Base-by-base conservation (phyloP, 2,888 invertebrate species). In the Volucella inflata region DNA sequence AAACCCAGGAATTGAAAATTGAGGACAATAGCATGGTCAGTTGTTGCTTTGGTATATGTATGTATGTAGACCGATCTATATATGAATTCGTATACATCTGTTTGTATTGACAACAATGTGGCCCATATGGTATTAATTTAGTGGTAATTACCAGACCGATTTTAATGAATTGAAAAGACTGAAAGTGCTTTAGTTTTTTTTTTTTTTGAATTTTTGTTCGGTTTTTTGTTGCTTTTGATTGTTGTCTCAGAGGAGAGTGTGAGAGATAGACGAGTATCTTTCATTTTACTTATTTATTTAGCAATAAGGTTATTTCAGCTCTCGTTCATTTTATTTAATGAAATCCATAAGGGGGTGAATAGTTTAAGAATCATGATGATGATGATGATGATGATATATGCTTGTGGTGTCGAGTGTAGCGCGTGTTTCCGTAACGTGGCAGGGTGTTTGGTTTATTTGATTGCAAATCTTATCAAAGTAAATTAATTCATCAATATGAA, bases 101-200 rank as follows among this genome's bases (percentile, higher is more conserved):
- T 38, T 48, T 64, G 38, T 67, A 59, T 30, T 42, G 71, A 48
- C 38, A 71, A 60, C 60, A 65, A 21, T 65, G 80, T 74, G 76
- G 77, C 87, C 82, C 87, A 87, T 82, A 87, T 87, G 87, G 87
- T 87, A 87, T 87, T 87, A 87, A 87, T 87, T 87, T 82, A 87
- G 82, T 82, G 82, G 87, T 82, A 87, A 77, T 87, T 87, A 87
- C 82, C 82, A 82, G 82, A 87, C 87, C 87, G 82, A 87, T 87
- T 87, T 87, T 87, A 87, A 87, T 87, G 87, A 87, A 82, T 82
- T 87, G 82, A 84, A 84, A 83, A 84, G 74, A 79, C 68, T 68
- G 70, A 80, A 76, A 71, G 65, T 65, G 68, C 50, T 80, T 36
- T 78, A 48, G 38, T 48, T 77, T 51, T 74, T 78, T 50, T 70